Evolutionary conservation across 2,888 invertebrate species (phyloP).

Genomic region (Slavum lentiscoides): DNA sequence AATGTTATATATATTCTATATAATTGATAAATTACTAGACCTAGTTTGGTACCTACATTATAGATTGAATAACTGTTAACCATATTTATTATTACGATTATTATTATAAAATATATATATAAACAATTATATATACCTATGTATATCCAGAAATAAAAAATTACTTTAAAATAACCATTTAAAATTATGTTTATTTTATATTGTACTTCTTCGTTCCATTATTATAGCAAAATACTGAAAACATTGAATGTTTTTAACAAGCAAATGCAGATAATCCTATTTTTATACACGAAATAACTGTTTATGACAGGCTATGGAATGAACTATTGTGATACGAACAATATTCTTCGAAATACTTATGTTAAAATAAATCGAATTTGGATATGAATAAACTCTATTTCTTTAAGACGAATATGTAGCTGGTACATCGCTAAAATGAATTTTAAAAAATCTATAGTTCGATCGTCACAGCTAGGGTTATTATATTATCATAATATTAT

Average conservation of each 20-base stretch:
- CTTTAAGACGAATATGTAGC: not conserved
- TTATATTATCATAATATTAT: too few species aligned
- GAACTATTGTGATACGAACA: conserved; percentile 15
- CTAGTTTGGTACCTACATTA: conserved; percentile 40
- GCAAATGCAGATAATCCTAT: not conserved
- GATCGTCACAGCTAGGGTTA: not conserved
- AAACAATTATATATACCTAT: conserved; percentile 21
- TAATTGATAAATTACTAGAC: conserved; percentile 16
- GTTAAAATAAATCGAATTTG: conserved; percentile 8
- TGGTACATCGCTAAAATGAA: not conserved
- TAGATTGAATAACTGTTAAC: conserved; percentile 43
- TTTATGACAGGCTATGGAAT: conserved; percentile 16
- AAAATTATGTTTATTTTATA: not conserved
- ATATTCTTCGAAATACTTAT: not conserved
- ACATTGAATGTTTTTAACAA: not conserved
- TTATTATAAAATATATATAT: conserved; percentile 28
- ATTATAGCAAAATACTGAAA: not conserved
- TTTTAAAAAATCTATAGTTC: not conserved
- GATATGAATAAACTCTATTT: not conserved
- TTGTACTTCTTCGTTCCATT: not conserved
- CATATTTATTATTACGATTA: conserved; percentile 27
- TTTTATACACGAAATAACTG: conserved; percentile 8
- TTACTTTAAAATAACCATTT: conserved; percentile 24
- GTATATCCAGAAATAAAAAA: conserved; percentile 25
- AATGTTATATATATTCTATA: conserved; percentile 27